These are phyloP conservation scores for Callospermophilus lateralis DNA, from an alignment of 2,113 vertebrate species.

Conservation along the genomic window DNA sequence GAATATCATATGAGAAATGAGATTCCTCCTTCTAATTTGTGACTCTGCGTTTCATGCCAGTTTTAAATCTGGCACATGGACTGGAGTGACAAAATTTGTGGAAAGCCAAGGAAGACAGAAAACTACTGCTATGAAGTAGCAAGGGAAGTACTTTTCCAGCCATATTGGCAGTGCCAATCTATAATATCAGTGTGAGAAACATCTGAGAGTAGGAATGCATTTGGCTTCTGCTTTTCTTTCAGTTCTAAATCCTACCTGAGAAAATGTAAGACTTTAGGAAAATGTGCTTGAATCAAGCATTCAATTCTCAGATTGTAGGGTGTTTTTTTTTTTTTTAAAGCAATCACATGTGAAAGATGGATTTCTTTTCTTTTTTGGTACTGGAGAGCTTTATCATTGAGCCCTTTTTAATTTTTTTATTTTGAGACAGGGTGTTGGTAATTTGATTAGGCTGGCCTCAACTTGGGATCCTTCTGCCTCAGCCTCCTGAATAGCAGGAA, in stretches of 20 bases:
- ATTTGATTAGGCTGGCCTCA: too few species aligned
- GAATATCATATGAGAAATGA: background rate
- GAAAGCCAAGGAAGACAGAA: slow-evolving; percentile 54
- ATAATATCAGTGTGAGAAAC: slow-evolving; percentile 34
- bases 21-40: slow-evolving; percentile 38
- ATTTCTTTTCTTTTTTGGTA: background rate
- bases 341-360: slow-evolving; percentile 31
- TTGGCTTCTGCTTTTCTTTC: slow-evolving; percentile 66
- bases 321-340: background rate
- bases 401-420: too few species aligned
- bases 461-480: too few species aligned
- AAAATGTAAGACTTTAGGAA: slow-evolving; percentile 24
- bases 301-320: background rate
- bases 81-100: slow-evolving; percentile 56
- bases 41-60: background rate
- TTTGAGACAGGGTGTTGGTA: too few species aligned
- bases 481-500: too few species aligned
- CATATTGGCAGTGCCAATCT: slow-evolving; percentile 16
- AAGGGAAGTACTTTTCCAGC: slow-evolving; percentile 52
- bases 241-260: slow-evolving; percentile 68
- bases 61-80: slow-evolving; percentile 62
- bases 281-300: slow-evolving; percentile 24
- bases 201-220: slow-evolving; percentile 38
- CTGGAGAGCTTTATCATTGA: too few species aligned
- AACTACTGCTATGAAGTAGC: slow-evolving; percentile 44